Base-by-base conservation (phyloP, 1,140 invertebrate genomes). In the Lanistes nyassanus region DNA sequence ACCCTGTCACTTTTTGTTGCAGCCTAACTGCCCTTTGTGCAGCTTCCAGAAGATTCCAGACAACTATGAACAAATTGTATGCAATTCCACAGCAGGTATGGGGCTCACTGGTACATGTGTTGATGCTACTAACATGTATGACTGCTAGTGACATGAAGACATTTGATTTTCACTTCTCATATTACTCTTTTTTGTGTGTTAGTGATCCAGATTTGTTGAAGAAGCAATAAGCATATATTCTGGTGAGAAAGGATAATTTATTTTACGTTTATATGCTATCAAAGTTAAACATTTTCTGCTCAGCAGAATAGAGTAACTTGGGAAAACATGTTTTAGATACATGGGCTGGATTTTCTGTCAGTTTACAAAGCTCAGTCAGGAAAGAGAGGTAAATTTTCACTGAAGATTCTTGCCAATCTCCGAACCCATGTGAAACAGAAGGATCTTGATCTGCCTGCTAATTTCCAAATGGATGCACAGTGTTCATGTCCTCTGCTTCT, bases 321-420 rank as follows among this genome's bases (percentile, higher is more conserved):
- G 16, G 29, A 47, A 68, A n/a, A 16, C 39, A 23, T 3, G 34
- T 37, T 19, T 23, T 21, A 23, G 23, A 39, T 68, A 68, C 23
- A 5, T n/a, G n/a, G n/a, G n/a, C n/a, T n/a, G n/a, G n/a, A 56
- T 74, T 5, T 23, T 47, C 23, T 58, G 76, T 71, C 67, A 81
- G 82, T 80, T 31, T 80, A 77, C 68, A 83, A 83, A 56, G 72
- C 55, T 2, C 47, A 55, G 6, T 66, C 72, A n/a, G 76, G 80
- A 66, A 62, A 74, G 34, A 76, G 72, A 51, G 74, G 71, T 36
- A 58, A 21, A 23, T 74, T 64, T 23, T 60, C 80, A 7, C 60
- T 83, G 76, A 83, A 83, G 42, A 47, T 83, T 19, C 79, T 77
- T 55, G 72, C 77, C 13, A 72, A 80, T 47, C 42, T 83, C n/a